Base-by-base conservation (phyloP, 2,113 vertebrate genomes). In the Stegostoma tigrinum region DNA sequence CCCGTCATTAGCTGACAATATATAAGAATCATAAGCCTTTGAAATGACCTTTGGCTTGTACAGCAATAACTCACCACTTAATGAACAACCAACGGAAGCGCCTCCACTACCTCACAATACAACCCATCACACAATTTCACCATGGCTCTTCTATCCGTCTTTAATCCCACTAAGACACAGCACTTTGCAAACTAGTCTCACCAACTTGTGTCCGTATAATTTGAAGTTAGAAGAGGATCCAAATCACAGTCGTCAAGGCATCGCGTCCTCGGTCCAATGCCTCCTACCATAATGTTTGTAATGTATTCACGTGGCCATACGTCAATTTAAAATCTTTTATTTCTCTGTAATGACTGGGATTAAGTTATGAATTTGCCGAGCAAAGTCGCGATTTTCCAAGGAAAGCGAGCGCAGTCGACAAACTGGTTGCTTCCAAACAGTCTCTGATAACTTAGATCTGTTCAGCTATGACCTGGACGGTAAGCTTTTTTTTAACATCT, bases 21-120 rank as follows among this genome's bases (percentile, higher is more conserved):
- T 98, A 98, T 98, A 98, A 97, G 98, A 98, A 97, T 97, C 98
- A 98, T 99, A 99, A 99, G 98, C 98, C 98, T 99, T 99, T 98
- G 98, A 97, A 97, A 97, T 99, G 99, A 99, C 99, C 99, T 98
- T 98, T 98, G 98, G 98, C 99, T 99, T 97, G 96, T 96, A 96
- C 96, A 96, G 98, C 98, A 98, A 98, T 99, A 99, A 98, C 98
- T 98, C 98, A 98, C 98, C 98, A 97, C 99, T 99, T 99, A 99
- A 99, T 99, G 99, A 99, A 99, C 98, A 99, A 99, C 98, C 98
- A 98, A 98, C 97, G 97, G 98, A 99, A 99, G 97, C 97, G 95
- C 97, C 98, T 98, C 96, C 97, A 97, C 98, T 97, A 98, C 98
- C 97, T 98, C 97, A 97, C 97, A 96, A 97, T 96, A 97, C 96